Percentiles rank a stretch among this genome's conserved stretches.
phyloP scores from a whole-genome alignment of 2,888 invertebrate species.

The Micropterix aruncella region DNA sequence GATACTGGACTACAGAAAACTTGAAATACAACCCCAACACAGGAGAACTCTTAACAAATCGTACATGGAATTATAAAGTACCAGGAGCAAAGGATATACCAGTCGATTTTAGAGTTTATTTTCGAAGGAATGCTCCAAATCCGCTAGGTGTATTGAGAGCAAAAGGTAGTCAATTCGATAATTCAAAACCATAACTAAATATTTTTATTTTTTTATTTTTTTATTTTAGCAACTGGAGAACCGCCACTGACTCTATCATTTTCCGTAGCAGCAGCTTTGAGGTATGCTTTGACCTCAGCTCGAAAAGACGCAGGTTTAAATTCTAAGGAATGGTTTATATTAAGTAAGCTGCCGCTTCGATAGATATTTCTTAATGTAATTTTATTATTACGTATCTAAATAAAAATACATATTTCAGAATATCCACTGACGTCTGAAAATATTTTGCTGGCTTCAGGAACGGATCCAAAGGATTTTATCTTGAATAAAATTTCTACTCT shows the following conservation, averaged over 20 bases:
- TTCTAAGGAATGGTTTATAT: conserved; percentile 38
- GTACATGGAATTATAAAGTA: conserved; percentile 72
- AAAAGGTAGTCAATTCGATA: conserved; percentile 38
- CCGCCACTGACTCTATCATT: conserved; percentile 43
- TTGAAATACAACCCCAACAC: conserved; percentile 44
- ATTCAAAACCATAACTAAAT: neutral
- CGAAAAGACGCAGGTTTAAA: conserved; percentile 45
- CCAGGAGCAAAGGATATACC: conserved; percentile 70
- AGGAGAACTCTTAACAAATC: conserved; percentile 55
- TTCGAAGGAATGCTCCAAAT: conserved; percentile 51
- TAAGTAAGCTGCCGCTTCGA: conserved; percentile 44
- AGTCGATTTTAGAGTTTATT: conserved; percentile 55
- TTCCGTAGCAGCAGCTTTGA: conserved; percentile 46
- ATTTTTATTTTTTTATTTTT: neutral
- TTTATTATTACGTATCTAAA: neutral
- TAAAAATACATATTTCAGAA: neutral
- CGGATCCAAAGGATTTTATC: neutral
- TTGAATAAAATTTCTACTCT: no score
- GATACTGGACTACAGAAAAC: conserved; percentile 65
- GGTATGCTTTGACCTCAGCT: conserved; percentile 53
- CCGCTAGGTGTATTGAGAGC: conserved; percentile 53
- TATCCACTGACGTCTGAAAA: neutral
- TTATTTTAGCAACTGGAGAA: conserved; percentile 44
- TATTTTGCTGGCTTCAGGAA: neutral
- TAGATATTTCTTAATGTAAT: no score